Base-by-base conservation (phyloP, 2,888 invertebrate genomes). In the Lasioglossum lativentre region DNA sequence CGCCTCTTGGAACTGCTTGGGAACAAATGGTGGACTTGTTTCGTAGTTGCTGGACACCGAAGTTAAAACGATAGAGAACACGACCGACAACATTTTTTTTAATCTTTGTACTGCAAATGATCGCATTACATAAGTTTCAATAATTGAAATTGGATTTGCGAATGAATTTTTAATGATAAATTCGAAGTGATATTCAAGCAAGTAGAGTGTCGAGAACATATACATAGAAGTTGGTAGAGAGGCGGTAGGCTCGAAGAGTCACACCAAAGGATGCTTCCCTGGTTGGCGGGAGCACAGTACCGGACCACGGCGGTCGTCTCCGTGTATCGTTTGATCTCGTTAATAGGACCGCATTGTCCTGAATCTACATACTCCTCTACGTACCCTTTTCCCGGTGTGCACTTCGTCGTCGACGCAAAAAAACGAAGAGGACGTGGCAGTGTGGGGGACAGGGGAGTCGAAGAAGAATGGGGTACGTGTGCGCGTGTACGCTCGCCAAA, bases 251-350 rank as follows among this genome's bases (percentile, higher is more conserved):
- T 16, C 30, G 14, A 42, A 74, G 75, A 75, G 66, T 42, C 72
- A 30, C 71, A 73, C 72, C 23, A 76, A 34, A 82, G 85, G 82
- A 82, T 90, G 88, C 92, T 89, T 90, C 90, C 92, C 91, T 92
- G 92, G 88, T 83, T 89, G 86, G 88, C 85, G 83, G 89, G 91
- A 90, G 92, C 91, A 78, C 90, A 81, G 89, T 90, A 91, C 90
- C 89, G 89, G 92, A 91, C 89, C 90, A 89, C 88, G 92, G 92
- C 92, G 92, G 92, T 92, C 90, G 92, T 92, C 87, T 86, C 82
- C 91, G 86, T 93, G 92, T 93, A 93, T 93, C 93, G 92, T 93
- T 93, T 93, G 93, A 93, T 93, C 93, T 93, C 92, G 93, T 93
- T 93, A 93, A 93, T 93, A 93, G 93, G 93, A 92, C 93, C 91